Base-by-base conservation (phyloP, 1,140 invertebrate species). In the Pogonomyrmex barbatus region DNA sequence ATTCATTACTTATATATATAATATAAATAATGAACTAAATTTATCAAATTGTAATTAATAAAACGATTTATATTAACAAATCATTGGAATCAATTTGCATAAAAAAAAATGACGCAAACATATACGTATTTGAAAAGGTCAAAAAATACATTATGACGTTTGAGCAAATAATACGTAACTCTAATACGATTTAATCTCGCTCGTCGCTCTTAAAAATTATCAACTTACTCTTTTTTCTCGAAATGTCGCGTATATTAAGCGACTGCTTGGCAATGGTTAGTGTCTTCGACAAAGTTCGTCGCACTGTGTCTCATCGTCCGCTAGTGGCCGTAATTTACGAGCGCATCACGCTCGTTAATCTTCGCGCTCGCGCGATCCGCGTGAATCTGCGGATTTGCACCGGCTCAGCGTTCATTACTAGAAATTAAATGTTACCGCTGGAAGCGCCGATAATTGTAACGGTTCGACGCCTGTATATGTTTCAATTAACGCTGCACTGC, bases 361-460 rank as follows among this genome's bases (percentile, higher is more conserved):
- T 82, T 71, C 24, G 24, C 65, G 65, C 45, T 82, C 79, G 79
- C 87, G 47, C 54, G 75, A 78, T 79, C 50, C 84, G 84, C 77
- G 79, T 24, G 68, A 75, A 75, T 83, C 68, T 71, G 79, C 54
- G 67, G 67, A 82, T 82, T 73, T 82, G 54, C 63, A 30, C 47
- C 63, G 63, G 24, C 77, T 42, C 39, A 54, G 36, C 67, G 79
- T 58, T 83, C 68, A 75, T 83, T 83, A 83, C 68, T 71, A 83
- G 68, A 83, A 73, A 83, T 83, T 83, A 83, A 71, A 58, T 75
- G 79, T 75, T 75, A 50, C 79, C 54, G 68, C 54, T 83, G 54
- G 30, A 83, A 62, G 68, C 63, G 77, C 79, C 79, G 79, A 83
- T 83, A 83, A 83, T 83, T 75, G 79, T 83, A 83, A 83, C 79